Conservation (phyloP, 2,113 vertebrate genomes). For the Hemiscyllium ocellatum region DNA sequence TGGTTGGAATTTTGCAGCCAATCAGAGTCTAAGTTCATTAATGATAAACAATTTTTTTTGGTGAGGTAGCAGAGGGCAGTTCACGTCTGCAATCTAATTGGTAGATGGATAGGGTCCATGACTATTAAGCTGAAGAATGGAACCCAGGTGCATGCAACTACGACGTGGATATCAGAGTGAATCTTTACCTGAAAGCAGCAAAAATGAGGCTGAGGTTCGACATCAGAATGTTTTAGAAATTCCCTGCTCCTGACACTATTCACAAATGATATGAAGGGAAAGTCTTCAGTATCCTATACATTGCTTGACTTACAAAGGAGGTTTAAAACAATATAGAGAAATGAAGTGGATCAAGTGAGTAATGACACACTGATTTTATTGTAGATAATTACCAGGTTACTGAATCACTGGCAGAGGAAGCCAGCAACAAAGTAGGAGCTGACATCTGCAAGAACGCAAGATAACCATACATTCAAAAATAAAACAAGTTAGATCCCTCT, state of each 20-base stretch:
- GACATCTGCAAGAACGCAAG: neutral
- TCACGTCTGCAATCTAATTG: neutral
- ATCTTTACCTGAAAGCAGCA: slow-evolving; percentile 93
- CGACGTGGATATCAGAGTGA: slow-evolving; percentile 97
- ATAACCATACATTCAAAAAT: neutral
- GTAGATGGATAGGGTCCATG: slow-evolving; percentile 68
- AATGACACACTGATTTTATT: neutral
- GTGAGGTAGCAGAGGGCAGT: neutral
- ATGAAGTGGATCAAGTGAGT: neutral
- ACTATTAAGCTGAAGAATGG: slow-evolving; percentile 97
- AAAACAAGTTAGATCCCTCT: no score
- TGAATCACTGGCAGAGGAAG: neutral
- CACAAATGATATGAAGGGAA: neutral
- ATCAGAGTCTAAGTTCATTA: neutral
- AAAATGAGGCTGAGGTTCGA: slow-evolving; percentile 82
- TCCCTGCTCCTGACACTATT: neutral
- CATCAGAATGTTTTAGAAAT: neutral
- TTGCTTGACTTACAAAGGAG: neutral
- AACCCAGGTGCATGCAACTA: slow-evolving; percentile 92
- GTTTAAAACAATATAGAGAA: neutral
- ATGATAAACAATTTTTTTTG: neutral
- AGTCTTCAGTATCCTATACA: neutral
- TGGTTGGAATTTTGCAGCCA: neutral
- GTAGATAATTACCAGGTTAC: neutral
- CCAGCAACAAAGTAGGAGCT: neutral